phyloP scores from a whole-genome alignment of 2,797 vertebrate species.

The Macrochelys suwanniensis region DNA sequence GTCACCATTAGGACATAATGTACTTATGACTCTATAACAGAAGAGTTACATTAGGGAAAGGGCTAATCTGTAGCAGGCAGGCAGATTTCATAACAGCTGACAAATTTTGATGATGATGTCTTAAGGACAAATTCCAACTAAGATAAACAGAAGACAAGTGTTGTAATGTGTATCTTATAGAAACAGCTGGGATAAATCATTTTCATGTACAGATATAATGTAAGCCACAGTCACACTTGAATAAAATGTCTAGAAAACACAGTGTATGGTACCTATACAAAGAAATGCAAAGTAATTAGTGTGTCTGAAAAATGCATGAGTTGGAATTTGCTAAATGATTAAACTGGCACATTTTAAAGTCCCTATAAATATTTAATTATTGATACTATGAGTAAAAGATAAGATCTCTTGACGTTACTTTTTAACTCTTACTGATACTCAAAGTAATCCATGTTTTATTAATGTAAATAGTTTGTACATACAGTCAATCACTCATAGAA shows the following conservation, averaged over 20 bases:
- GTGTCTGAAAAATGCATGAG: slow-evolving; percentile 78
- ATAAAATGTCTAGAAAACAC: slow-evolving; percentile 40
- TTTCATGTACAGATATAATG: background rate
- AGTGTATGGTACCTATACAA: slow-evolving; percentile 52
- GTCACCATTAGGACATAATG: background rate
- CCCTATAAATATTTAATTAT: slow-evolving; percentile 73
- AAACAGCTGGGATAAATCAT: background rate
- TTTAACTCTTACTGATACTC: slow-evolving; percentile 63
- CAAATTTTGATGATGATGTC: background rate
- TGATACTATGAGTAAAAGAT: slow-evolving; percentile 64
- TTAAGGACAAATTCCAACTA: slow-evolving; percentile 8
- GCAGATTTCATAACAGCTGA: background rate
- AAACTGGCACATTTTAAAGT: slow-evolving; percentile 66
- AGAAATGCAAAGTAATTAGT: slow-evolving; percentile 73
- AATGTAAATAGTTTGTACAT: slow-evolving; percentile 68
- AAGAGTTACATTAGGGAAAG: background rate
- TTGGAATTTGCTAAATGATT: slow-evolving; percentile 78
- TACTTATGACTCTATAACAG: background rate
- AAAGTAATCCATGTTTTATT: slow-evolving; percentile 72
- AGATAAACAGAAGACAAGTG: background rate
- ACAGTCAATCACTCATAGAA: slow-evolving; percentile 71
- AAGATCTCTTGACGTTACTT: slow-evolving; percentile 72
- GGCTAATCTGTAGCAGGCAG: background rate
- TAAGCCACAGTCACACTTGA: slow-evolving; percentile 41
- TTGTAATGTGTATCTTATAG: background rate